Conservation (phyloP, 35 echinoderm and acorn worm genomes). For the Diadema setosum region DNA sequence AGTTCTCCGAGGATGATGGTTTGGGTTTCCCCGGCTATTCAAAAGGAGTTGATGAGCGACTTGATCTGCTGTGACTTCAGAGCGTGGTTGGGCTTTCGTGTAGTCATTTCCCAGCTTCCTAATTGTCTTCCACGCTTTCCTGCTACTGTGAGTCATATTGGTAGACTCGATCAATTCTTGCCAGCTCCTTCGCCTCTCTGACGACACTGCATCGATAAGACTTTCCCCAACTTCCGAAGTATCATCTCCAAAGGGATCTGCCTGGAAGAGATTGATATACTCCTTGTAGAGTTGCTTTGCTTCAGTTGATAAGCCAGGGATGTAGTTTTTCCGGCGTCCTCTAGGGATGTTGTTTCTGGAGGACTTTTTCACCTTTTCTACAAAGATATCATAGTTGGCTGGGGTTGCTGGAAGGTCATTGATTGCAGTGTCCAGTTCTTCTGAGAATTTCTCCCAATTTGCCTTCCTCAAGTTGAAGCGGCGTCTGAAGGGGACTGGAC, state of each 20-base stretch:
- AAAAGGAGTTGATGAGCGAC: conserved; percentile 9
- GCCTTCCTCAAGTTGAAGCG: conserved; percentile 57
- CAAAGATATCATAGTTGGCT: neutral
- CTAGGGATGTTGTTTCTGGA: neutral
- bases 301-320: neutral
- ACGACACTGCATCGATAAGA: neutral
- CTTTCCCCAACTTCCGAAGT: neutral
- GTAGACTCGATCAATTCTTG: neutral
- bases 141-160: too few species aligned
- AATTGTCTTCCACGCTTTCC: conserved; percentile 1
- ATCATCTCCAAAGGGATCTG: neutral
- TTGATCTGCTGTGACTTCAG: neutral
- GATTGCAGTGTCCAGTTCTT: neutral
- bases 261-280: neutral
- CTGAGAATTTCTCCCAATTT: conserved; percentile 17
- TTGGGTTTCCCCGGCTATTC: neutral
- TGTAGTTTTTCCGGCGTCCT: neutral
- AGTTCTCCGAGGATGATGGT: neutral
- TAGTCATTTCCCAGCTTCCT: neutral
- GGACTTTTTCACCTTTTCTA: neutral
- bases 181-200: neutral
- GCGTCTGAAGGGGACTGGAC: neutral
- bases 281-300: neutral
- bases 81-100: neutral
- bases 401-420: neutral